Conservation (phyloP, 2,113 vertebrate genomes). For the Anhinga rufa region DNA sequence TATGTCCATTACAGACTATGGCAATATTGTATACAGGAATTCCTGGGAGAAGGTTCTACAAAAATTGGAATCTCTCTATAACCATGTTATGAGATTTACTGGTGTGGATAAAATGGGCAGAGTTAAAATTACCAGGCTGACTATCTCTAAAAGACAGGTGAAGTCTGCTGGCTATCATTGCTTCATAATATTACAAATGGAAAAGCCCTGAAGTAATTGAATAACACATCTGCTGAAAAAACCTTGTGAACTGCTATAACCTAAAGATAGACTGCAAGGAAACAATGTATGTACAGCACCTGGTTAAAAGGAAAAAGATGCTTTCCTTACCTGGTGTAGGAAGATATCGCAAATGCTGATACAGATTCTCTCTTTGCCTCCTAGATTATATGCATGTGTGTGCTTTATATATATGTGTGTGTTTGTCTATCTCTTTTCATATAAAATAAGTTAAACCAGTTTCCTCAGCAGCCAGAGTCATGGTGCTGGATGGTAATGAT, state of each 20-base stretch:
- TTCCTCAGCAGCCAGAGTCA: not conserved
- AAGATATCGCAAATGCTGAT: constrained; percentile 14
- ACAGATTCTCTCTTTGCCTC: not conserved
- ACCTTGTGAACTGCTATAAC: constrained; percentile 52
- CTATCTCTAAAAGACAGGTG: constrained; percentile 70
- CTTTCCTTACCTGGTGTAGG: constrained; percentile 15
- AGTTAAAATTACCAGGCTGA: constrained; percentile 68
- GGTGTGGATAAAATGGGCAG: constrained; percentile 68
- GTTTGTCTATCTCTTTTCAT: not conserved
- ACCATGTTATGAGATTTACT: constrained; percentile 71
- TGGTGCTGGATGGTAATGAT: not conserved
- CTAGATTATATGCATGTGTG: not conserved
- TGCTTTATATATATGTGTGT: not conserved
- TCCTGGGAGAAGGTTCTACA: constrained; percentile 61
- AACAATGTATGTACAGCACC: constrained; percentile 45
- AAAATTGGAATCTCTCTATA: constrained; percentile 67
- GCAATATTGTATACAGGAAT: constrained; percentile 68
- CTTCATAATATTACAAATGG: constrained; percentile 65
- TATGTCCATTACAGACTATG: constrained; percentile 67
- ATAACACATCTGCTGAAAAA: constrained; percentile 66
- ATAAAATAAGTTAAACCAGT: not conserved
- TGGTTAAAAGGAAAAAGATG: not conserved
- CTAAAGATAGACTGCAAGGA: constrained; percentile 46
- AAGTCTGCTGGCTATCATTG: constrained; percentile 67
- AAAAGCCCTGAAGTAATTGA: constrained; percentile 71